A percentile compares a stretch with the other conserved stretches of the same genome.
Evolutionary conservation across 2,797 vertebrate genomes (phyloP).

Genomic region (Ispidina picta): DNA sequence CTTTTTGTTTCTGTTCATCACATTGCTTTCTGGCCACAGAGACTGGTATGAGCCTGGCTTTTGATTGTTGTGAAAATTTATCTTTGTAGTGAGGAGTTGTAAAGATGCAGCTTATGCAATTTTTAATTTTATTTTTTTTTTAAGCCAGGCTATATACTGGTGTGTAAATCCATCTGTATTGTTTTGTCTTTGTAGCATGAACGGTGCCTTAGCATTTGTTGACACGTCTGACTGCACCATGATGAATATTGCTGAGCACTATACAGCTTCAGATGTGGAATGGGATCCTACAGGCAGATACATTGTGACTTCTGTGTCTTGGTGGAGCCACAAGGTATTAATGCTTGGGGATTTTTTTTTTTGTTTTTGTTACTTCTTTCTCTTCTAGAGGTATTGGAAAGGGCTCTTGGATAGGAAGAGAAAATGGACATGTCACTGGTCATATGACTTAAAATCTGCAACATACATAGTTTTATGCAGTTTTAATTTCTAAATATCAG

Average conservation of each 20-base stretch:
- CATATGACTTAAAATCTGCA: not conserved
- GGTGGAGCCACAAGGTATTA: conserved; percentile 98
- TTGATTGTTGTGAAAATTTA: not conserved
- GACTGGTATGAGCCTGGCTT: not conserved
- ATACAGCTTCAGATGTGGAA: conserved; percentile 96
- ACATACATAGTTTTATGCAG: not conserved
- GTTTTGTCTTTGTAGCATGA: conserved; percentile 85
- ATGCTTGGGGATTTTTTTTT: not conserved
- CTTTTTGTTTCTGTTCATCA: not conserved
- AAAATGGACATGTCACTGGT: not conserved
- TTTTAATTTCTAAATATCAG: not conserved
- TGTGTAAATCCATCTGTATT: not conserved
- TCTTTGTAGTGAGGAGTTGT: not conserved
- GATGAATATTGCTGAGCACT: conserved; percentile 99
- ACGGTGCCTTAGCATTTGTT: conserved; percentile 94
- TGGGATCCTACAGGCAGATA: conserved; percentile 98
- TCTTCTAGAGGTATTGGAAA: not conserved
- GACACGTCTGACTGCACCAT: conserved; percentile 98
- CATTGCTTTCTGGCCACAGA: not conserved
- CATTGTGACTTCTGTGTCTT: conserved; percentile 95
- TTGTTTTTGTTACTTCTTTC: not conserved
- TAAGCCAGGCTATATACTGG: not conserved
- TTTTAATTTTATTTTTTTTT: too few relatives aligned
- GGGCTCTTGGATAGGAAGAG: not conserved
- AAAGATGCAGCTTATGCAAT: not conserved